These are phyloP conservation scores for Osmoderma eremita DNA, from an alignment of 2,888 invertebrate species.

Conservation along the genomic window DNA sequence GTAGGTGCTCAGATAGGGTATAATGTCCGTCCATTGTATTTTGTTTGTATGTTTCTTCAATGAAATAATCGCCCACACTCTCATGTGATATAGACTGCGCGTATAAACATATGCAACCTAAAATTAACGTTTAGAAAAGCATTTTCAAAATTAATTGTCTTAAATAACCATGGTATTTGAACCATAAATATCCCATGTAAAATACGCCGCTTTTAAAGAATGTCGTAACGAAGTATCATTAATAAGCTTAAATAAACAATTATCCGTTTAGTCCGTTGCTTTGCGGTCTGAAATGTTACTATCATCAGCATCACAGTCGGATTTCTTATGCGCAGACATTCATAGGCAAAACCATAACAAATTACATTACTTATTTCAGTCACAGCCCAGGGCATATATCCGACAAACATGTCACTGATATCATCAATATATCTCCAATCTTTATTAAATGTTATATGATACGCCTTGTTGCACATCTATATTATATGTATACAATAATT, in stretches of 20 bases:
- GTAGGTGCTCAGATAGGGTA: too few species aligned
- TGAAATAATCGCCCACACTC: too few species aligned
- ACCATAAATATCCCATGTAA: too few species aligned
- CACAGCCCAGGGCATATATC: conserved; percentile 23
- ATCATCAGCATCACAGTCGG: neutral
- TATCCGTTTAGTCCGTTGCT: conserved; percentile 1
- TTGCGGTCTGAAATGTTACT: neutral
- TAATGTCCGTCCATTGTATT: too few species aligned
- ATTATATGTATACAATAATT: conserved; percentile 25
- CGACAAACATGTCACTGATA: conserved; percentile 27
- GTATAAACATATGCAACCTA: too few species aligned
- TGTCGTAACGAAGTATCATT: neutral
- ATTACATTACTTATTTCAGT: conserved; percentile 14
- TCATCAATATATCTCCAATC: conserved; percentile 28
- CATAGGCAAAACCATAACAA: conserved; percentile 11
- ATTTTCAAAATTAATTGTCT: too few species aligned
- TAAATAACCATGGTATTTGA: too few species aligned
- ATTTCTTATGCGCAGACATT: neutral
- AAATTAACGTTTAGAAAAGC: too few species aligned
- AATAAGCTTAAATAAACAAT: neutral
- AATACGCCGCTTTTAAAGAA: neutral
- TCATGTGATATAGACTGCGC: too few species aligned
- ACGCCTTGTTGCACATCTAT: conserved; percentile 27
- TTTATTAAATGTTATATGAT: conserved; percentile 31
- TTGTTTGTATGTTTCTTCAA: too few species aligned